Evolutionary conservation across 2,797 vertebrate genomes (phyloP).

Genomic region (Columba guinea): DNA sequence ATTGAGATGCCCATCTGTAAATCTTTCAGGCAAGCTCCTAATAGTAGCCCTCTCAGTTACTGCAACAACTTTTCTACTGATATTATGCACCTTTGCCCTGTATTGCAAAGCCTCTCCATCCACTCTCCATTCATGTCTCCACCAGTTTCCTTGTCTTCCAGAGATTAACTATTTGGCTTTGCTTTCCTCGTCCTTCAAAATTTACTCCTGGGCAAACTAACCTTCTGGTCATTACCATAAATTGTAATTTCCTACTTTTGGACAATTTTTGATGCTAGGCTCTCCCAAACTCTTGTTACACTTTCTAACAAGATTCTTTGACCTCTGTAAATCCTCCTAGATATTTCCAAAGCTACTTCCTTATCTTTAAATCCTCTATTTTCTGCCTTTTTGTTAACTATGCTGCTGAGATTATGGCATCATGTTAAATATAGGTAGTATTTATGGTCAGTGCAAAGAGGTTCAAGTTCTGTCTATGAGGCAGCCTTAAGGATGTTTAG

Average conservation of each 20-base stretch:
- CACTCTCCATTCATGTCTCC: background rate
- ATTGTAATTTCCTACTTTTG: background rate
- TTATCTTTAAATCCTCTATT: background rate
- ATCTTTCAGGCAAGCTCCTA: background rate
- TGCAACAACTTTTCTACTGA: background rate
- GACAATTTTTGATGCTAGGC: background rate
- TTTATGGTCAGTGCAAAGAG: background rate
- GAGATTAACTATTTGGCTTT: background rate
- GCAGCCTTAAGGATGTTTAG: background rate
- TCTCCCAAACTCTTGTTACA: background rate
- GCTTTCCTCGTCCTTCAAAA: background rate
- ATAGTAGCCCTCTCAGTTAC: background rate
- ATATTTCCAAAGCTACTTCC: background rate
- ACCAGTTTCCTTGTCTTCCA: background rate
- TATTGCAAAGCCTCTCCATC: background rate
- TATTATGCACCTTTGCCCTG: background rate
- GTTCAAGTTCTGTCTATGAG: background rate
- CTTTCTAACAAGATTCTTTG: background rate
- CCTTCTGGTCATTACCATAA: background rate
- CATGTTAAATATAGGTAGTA: background rate
- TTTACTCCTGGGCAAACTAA: background rate
- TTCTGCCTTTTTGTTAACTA: background rate
- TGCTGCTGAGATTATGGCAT: background rate
- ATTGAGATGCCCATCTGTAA: background rate
- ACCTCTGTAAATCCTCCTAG: background rate